Base-by-base conservation (phyloP, 2,888 invertebrate species). In the Drosophila rubida region DNA sequence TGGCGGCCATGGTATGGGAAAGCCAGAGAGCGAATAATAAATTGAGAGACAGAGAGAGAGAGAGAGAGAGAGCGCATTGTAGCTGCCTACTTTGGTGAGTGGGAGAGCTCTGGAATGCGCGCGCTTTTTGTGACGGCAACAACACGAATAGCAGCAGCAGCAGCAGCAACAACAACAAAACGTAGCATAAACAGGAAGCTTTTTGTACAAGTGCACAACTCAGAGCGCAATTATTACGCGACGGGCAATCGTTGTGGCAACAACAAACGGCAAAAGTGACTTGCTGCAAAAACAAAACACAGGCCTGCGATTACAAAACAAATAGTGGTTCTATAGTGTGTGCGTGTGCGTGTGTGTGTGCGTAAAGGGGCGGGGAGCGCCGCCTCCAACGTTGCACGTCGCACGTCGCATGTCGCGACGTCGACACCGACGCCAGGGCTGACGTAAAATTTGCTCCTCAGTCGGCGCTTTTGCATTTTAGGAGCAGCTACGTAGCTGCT, bases 21-120 rank as follows among this genome's bases (percentile, higher is more conserved):
- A 65, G 19, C 37, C 14, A 60, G 59, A 61, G 59, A 61, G 8
- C 23, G 19, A 51, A 19, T 57, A 16, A 50, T 46, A 65, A 46
- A 48, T 54, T 13, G 51, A 60, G 58, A 55, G 60, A 35, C 46
- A n/a, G n/a, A n/a, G n/a, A n/a, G n/a, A n/a, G n/a, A n/a, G n/a
- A n/a, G n/a, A n/a, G n/a, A 49, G 61, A 58, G 23, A 49, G 45
- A 58, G n/a, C 4, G 13, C 4, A 16, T 30, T 41, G 22, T 9
- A 19, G 37, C 35, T 53, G 9, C 48, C 37, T 42, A 55, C 48
- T 35, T 41, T 65, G 54, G 75, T 57, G 69, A 66, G 68, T 67
- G 85, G 66, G 80, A 81, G 82, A 80, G 76, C 50, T 76, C 45
- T 61, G 82, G 82, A 83, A 83, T 83, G 82, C 82, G 82, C 82